phyloP scores from a whole-genome alignment of 2,888 invertebrate genomes.

The Microdon myrmicae region DNA sequence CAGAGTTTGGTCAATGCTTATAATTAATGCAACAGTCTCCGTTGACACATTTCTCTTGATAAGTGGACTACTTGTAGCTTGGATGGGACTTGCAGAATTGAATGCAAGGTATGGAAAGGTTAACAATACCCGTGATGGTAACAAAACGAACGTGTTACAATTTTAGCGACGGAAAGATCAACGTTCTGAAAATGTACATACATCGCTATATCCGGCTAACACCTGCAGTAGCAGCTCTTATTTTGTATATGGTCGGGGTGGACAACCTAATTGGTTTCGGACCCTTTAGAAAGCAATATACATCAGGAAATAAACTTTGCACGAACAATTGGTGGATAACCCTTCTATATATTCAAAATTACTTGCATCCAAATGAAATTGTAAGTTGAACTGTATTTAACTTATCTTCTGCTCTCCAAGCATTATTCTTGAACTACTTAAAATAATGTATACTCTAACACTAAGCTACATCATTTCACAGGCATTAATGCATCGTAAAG shows the following conservation, averaged over 20 bases:
- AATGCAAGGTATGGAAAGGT: constrained; percentile 30
- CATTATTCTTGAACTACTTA: no score
- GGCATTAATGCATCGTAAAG: background rate
- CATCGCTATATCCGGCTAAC: constrained; percentile 66
- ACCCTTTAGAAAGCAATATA: constrained; percentile 57
- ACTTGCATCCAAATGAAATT: constrained; percentile 56
- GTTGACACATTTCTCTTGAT: constrained; percentile 72
- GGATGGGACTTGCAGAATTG: constrained; percentile 44
- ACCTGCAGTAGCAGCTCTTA: constrained; percentile 67
- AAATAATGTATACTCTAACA: no score
- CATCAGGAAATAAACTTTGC: constrained; percentile 54
- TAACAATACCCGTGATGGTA: no score
- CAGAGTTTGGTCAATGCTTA: constrained; percentile 28
- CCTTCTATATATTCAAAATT: constrained; percentile 67
- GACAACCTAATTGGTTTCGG: constrained; percentile 66
- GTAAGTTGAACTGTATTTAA: constrained; percentile 56
- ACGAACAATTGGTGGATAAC: constrained; percentile 65
- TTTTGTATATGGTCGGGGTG: constrained; percentile 67
- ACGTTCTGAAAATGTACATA: constrained; percentile 58
- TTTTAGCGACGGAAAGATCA: constrained; percentile 54
- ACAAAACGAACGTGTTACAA: background rate
- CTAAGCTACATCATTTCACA: no score
- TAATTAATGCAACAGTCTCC: constrained; percentile 65
- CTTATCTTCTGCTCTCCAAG: no score
- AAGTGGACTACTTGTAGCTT: constrained; percentile 69